Conservation (phyloP, 1,140 invertebrate species). For the Fopius arisanus region DNA sequence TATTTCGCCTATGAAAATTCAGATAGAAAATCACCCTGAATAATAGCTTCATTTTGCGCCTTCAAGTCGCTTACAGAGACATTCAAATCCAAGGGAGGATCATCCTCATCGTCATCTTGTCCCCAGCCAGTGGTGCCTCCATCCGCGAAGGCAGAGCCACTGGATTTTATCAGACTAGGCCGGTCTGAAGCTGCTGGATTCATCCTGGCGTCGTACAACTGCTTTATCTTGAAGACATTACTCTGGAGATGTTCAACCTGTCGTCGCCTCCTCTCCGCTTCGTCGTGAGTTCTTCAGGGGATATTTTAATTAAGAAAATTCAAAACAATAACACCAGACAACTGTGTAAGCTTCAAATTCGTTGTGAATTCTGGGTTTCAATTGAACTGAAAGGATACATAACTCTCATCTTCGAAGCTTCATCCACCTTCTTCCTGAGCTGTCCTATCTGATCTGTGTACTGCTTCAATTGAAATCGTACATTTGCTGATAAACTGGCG, state of each 20-base stretch:
- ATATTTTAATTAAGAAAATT: slow-evolving; percentile 48
- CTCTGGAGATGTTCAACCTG: slow-evolving; percentile 69
- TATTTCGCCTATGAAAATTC: slow-evolving; percentile 17
- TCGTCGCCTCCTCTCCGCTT: slow-evolving; percentile 69
- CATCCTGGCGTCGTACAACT: slow-evolving; percentile 62
- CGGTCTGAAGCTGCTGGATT: slow-evolving; percentile 40
- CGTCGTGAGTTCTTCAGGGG: slow-evolving; percentile 66
- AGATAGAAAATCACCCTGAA: slow-evolving; percentile 46
- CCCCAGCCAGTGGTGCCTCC: slow-evolving; percentile 62
- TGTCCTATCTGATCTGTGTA: slow-evolving; percentile 69
- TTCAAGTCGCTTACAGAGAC: slow-evolving; percentile 49
- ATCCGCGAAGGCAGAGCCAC: slow-evolving; percentile 58
- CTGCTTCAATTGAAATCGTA: slow-evolving; percentile 71
- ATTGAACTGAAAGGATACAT: slow-evolving; percentile 66
- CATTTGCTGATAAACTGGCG: slow-evolving; percentile 67
- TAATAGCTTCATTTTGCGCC: slow-evolving; percentile 46
- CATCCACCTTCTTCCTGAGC: slow-evolving; percentile 68
- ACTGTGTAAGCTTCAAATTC: no score
- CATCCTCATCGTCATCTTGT: slow-evolving; percentile 42
- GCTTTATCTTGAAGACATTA: slow-evolving; percentile 67
- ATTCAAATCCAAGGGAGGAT: slow-evolving; percentile 46
- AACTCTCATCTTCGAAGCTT: slow-evolving; percentile 56
- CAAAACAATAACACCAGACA: no score
- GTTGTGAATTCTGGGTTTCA: no score
- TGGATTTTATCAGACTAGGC: slow-evolving; percentile 44